Percentiles rank a stretch among this genome's conserved stretches.
Evolutionary conservation across 2,797 vertebrate species (phyloP).

Genomic region (Fratercula arctica): DNA sequence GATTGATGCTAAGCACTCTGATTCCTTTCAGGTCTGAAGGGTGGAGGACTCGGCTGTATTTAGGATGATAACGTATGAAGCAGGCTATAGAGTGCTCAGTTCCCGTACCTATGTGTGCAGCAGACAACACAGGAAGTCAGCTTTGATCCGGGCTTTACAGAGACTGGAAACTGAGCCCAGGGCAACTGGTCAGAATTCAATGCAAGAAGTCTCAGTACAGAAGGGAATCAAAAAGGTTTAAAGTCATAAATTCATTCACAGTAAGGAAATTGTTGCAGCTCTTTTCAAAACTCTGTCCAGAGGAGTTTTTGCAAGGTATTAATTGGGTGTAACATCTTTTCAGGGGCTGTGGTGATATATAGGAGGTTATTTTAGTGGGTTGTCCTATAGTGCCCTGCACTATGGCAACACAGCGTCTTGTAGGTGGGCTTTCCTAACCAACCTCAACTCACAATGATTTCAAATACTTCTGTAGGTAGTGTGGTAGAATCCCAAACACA

Average conservation of each 20-base stretch:
- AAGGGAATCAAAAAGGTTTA: neutral
- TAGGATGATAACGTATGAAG: neutral
- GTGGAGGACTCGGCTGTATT: neutral
- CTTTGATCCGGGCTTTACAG: neutral
- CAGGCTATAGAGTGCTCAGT: neutral
- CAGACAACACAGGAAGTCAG: neutral
- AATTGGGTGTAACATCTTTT: neutral
- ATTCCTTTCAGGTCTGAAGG: neutral
- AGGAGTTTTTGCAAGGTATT: neutral
- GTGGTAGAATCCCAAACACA: neutral
- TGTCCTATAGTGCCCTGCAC: neutral
- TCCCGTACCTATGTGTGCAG: neutral
- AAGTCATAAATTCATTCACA: neutral
- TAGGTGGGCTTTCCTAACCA: neutral
- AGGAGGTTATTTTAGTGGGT: neutral
- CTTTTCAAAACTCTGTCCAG: neutral
- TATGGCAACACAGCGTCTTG: neutral
- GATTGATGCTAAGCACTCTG: rapidly evolving
- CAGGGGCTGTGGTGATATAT: neutral
- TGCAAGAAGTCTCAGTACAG: neutral
- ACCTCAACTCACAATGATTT: neutral
- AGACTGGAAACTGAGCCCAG: neutral
- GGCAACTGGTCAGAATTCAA: neutral
- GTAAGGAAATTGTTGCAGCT: neutral
- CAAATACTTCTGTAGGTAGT: neutral